These are phyloP conservation scores for Diplodus sargus DNA, from an alignment of 2,797 vertebrate species.

Conservation along the genomic window DNA sequence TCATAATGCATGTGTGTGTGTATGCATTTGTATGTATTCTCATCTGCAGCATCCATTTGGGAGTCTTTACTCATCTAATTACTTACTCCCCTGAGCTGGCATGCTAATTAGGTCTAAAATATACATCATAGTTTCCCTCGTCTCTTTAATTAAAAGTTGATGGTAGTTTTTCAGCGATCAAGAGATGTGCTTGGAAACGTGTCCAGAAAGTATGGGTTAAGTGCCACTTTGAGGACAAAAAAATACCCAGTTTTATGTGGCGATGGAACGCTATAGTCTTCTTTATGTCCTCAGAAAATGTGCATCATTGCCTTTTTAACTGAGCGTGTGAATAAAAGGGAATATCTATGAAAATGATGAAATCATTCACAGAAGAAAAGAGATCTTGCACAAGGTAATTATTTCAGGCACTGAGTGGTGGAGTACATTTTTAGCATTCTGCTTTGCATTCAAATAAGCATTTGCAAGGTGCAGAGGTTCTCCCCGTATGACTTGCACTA, in stretches of 20 bases:
- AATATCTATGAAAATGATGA: constrained; percentile 48
- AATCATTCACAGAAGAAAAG: constrained; percentile 51
- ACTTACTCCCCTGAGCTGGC: constrained; percentile 66
- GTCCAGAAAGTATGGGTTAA: constrained; percentile 40
- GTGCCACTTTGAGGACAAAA: constrained; percentile 39
- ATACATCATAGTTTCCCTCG: constrained; percentile 74
- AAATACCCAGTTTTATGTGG: constrained; percentile 26
- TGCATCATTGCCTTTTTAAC: constrained; percentile 53
- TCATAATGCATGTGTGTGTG: constrained; percentile 26
- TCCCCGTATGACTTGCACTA: constrained; percentile 27
- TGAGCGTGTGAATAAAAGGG: constrained; percentile 42
- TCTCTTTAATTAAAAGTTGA: constrained; percentile 80
- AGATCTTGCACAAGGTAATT: constrained; percentile 58
- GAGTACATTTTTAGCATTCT: constrained; percentile 46
- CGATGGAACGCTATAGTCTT: constrained; percentile 6
- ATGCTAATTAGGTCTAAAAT: constrained; percentile 78
- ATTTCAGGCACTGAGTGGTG: constrained; percentile 45
- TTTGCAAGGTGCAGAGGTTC: constrained; percentile 37
- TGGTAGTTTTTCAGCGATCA: constrained; percentile 63
- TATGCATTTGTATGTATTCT: constrained; percentile 40
- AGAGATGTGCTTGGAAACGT: constrained; percentile 39
- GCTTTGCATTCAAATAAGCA: constrained; percentile 50
- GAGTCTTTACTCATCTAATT: constrained; percentile 80
- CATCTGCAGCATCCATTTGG: constrained; percentile 56
- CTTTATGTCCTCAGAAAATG: constrained; percentile 39